phyloP scores from a whole-genome alignment of 1,140 invertebrate genomes.

The Wiebesia pumilae region DNA sequence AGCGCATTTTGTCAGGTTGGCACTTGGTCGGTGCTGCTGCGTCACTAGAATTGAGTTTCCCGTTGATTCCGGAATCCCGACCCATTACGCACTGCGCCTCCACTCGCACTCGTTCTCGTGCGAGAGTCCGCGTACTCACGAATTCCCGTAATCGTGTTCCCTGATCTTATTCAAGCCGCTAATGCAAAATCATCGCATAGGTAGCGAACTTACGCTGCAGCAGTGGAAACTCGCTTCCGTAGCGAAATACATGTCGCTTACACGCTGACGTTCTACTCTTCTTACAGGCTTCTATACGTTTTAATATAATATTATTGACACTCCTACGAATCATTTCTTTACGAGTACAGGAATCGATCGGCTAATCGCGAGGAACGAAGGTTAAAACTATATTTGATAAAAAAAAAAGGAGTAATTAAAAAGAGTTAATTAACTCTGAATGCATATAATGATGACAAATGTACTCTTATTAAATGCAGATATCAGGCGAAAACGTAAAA shows the following conservation, averaged over 20 bases:
- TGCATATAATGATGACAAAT: neutral
- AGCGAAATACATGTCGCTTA: too few relatives aligned
- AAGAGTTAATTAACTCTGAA: neutral
- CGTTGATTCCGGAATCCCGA: slow-evolving; percentile 1
- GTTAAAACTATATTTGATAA: neutral
- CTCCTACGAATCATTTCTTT: too few relatives aligned
- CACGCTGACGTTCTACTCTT: too few relatives aligned
- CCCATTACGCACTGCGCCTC: neutral
- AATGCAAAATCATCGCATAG: slow-evolving; percentile 26
- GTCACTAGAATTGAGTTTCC: slow-evolving; percentile 9
- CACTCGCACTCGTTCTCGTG: neutral
- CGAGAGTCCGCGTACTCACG: neutral
- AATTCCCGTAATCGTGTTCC: slow-evolving; percentile 9
- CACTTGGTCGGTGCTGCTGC: neutral
- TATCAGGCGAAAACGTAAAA: neutral
- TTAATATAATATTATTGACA: too few relatives aligned
- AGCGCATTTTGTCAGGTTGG: neutral
- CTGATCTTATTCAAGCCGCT: slow-evolving; percentile 41
- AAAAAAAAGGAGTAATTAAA: too few relatives aligned
- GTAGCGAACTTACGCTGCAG: too few relatives aligned
- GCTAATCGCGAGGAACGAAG: too few relatives aligned
- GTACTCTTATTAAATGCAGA: neutral
- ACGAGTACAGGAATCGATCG: too few relatives aligned
- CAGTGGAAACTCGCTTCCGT: too few relatives aligned
- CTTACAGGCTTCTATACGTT: too few relatives aligned